Percentiles rank a stretch among this genome's conserved stretches.
Evolutionary conservation across 1,140 invertebrate genomes (phyloP).

Genomic region (Diorhabda elongata): DNA sequence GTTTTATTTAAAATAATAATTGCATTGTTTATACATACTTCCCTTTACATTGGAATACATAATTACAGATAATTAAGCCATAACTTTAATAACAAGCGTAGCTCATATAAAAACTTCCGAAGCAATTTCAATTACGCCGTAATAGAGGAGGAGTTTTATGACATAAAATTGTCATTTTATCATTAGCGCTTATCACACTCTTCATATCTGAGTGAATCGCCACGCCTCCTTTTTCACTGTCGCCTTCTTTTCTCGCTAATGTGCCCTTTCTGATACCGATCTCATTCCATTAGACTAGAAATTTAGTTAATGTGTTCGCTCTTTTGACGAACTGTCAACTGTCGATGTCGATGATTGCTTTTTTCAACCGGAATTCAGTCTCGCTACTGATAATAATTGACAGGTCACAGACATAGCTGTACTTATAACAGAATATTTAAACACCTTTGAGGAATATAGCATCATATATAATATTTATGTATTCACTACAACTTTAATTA

Average conservation of each 20-base stretch:
- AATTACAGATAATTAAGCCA: slow-evolving; percentile 4
- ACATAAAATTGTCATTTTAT: slow-evolving; percentile 33
- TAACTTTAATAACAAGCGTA: slow-evolving; percentile 7
- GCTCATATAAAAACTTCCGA: slow-evolving; percentile 16
- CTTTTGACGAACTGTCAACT: slow-evolving; percentile 28
- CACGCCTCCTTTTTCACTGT: slow-evolving; percentile 27
- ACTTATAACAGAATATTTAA: too few species aligned
- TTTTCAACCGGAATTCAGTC: neutral
- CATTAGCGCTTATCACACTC: slow-evolving; percentile 27
- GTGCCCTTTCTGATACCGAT: slow-evolving; percentile 33
- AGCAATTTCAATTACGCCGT: slow-evolving; percentile 16
- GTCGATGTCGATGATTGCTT: slow-evolving; percentile 1
- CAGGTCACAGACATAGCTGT: too few species aligned
- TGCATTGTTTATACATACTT: neutral
- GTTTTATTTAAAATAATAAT: too few species aligned
- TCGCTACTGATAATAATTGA: too few species aligned
- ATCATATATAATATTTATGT: too few species aligned
- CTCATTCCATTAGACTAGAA: slow-evolving; percentile 33
- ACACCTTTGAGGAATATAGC: too few species aligned
- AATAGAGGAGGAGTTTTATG: slow-evolving; percentile 29
- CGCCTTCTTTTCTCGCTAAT: slow-evolving; percentile 26
- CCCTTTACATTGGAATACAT: neutral
- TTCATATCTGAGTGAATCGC: slow-evolving; percentile 25
- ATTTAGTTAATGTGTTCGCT: slow-evolving; percentile 29
- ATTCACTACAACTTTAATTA: too few species aligned